A percentile compares a stretch with the other conserved stretches of the same genome.
Conservation (phyloP, 1,140 invertebrate species). For the Heterodera schachtii region DNA sequence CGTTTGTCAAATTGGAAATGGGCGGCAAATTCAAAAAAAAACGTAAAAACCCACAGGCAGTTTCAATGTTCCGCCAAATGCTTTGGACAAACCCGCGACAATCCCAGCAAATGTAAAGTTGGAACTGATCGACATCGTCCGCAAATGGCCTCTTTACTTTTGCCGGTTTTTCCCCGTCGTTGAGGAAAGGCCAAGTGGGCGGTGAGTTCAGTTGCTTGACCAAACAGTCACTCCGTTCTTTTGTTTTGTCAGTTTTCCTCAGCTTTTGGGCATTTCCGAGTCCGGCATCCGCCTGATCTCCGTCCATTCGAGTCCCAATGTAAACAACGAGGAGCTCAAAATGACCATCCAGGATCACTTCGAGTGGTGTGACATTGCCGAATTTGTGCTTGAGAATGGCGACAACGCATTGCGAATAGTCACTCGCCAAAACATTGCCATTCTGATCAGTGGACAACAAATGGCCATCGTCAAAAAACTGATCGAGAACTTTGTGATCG, state of each 20-base stretch:
- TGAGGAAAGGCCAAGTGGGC: constrained; percentile 42
- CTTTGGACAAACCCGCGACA: constrained; percentile 28
- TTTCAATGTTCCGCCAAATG: constrained; percentile 33
- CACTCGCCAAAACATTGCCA: constrained; percentile 38
- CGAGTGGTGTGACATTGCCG: constrained; percentile 36
- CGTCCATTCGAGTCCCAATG: neutral
- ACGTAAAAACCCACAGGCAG: constrained; percentile 14
- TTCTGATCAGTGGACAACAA: constrained; percentile 36
- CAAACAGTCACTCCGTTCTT: neutral
- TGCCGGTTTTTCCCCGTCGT: constrained; percentile 44
- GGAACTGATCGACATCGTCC: constrained; percentile 37
- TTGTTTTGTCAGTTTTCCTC: neutral
- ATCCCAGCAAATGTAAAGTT: constrained; percentile 39
- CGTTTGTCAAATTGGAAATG: constrained; percentile 17
- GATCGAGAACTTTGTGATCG: constrained; percentile 41
- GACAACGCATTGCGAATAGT: constrained; percentile 27
- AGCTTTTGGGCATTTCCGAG: constrained; percentile 25
- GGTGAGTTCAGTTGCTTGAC: constrained; percentile 4
- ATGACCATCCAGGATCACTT: constrained; percentile 44
- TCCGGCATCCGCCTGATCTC: constrained; percentile 45
- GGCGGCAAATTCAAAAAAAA: neutral
- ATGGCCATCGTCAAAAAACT: constrained; percentile 30
- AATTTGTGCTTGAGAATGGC: constrained; percentile 35
- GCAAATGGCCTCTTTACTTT: constrained; percentile 47
- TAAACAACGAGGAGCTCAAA: constrained; percentile 27